Evolutionary conservation across 2,888 invertebrate genomes (phyloP), one percentile per base, ranked within the genome.

Genomic region (Epinotia nisella): DNA sequence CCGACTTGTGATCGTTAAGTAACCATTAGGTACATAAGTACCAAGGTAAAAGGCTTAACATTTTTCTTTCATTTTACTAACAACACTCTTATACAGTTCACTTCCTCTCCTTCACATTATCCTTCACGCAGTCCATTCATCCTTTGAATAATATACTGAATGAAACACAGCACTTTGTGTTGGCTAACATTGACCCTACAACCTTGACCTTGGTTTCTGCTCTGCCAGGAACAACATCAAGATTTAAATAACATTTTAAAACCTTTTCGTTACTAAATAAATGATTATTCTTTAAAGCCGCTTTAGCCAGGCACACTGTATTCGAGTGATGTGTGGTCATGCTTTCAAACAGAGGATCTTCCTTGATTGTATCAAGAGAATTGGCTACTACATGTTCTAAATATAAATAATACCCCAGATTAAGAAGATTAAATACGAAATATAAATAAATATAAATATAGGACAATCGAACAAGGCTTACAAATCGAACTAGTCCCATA

Each of bases 111-210:
- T 2, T 41, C 11, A 39, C 35, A n/a, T 10, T n/a, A 29, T n/a
- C 58, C 58, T 60, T 60, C 60, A 13, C 13, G 10, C 41, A 41
- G 60, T 19, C 19, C 39, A 41, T 19, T 41, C 15, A 60, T 11
- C 39, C 11, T 17, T 17, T 24, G 4, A 10, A 3, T 11, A 55
- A 19, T 19, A 21, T 13, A 21, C 11, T 24, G 3, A 13, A 19
- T 24, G 3, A 51, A 29, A 15, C 17, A 64, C 62, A 64, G n/a
- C n/a, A 17, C 13, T n/a, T 53, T 65, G 53, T 53, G 11, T 39
- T 39, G 19, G 19, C 61, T 17, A 51, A 35, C 53, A 53, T 65
- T 19, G 53, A 53, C 35, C 35, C 45, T 19, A 2, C 29, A 11
- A 51, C 51, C 51, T 29, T 15, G 17, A 17, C 17, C 29, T 53